These are phyloP conservation scores for Cairina moschata DNA, from an alignment of 2,113 vertebrate species.

Conservation along the genomic window DNA sequence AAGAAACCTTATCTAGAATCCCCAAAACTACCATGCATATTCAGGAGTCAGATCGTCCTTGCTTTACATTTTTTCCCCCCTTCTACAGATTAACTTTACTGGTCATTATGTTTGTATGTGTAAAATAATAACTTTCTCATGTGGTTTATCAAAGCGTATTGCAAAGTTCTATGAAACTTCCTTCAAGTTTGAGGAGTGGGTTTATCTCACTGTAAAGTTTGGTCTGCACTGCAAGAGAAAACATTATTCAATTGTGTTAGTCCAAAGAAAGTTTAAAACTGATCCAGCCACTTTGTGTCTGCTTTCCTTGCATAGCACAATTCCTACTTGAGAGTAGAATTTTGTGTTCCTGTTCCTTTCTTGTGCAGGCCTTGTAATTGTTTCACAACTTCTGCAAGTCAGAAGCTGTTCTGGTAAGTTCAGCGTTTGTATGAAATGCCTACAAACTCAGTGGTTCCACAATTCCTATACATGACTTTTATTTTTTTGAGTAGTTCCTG, in stretches of 20 bases:
- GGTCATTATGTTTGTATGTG: not conserved
- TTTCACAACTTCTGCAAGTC: not conserved
- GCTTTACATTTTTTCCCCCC: rapidly evolving
- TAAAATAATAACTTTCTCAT: not conserved
- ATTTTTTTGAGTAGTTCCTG: not conserved
- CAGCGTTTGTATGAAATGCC: not conserved
- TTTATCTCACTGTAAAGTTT: not conserved
- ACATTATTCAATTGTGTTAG: not conserved
- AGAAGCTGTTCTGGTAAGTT: not conserved
- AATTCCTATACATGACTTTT: not conserved
- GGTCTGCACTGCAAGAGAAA: not conserved
- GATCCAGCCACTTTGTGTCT: not conserved
- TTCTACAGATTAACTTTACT: not conserved
- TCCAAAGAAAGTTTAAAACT: not conserved
- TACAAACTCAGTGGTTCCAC: not conserved
- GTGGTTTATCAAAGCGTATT: not conserved
- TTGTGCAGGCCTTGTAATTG: not conserved
- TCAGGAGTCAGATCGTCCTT: not conserved
- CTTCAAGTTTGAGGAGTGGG: not conserved
- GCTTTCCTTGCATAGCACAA: not conserved
- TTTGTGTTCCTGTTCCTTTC: not conserved
- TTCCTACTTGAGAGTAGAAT: not conserved
- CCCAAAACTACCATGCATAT: not conserved
- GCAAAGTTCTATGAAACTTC: not conserved
- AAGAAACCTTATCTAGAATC: not conserved